A percentile compares a stretch with the other conserved stretches of the same genome.
Conservation (phyloP, 2,797 vertebrate species). For the Margarornis squamiger region DNA sequence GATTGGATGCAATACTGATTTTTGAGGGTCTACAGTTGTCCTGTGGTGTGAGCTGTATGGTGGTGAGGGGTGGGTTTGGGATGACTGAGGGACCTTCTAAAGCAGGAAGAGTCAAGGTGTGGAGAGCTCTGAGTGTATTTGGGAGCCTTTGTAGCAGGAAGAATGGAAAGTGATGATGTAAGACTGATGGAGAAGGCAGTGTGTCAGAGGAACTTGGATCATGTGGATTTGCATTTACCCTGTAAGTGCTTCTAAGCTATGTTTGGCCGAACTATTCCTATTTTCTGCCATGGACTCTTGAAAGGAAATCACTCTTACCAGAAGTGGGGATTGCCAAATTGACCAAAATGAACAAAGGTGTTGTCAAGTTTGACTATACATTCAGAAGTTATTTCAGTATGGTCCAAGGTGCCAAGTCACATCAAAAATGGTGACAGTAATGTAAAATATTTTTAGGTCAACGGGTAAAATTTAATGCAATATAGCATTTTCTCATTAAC, state of each 20-base stretch:
- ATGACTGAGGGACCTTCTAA: neutral
- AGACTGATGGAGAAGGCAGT: neutral
- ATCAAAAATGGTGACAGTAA: neutral
- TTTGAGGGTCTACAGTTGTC: neutral
- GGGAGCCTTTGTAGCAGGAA: neutral
- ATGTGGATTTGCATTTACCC: neutral
- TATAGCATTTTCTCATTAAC: neutral
- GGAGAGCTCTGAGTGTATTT: neutral
- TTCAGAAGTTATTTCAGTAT: neutral
- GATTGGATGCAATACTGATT: neutral
- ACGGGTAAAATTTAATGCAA: neutral
- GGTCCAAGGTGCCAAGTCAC: neutral
- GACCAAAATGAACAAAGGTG: neutral
- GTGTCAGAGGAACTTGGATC: neutral
- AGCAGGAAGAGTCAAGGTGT: neutral
- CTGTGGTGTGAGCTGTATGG: neutral
- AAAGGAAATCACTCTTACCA: neutral
- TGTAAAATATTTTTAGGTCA: neutral
- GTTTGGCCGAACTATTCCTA: neutral
- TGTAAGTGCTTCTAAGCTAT: neutral
- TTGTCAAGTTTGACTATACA: neutral
- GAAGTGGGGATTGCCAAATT: neutral
- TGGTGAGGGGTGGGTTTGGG: neutral
- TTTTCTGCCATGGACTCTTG: rapidly evolving
- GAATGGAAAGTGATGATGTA: neutral